These are phyloP conservation scores for Anarrhichthys ocellatus DNA, from an alignment of 2,113 vertebrate species.

Conservation along the genomic window DNA sequence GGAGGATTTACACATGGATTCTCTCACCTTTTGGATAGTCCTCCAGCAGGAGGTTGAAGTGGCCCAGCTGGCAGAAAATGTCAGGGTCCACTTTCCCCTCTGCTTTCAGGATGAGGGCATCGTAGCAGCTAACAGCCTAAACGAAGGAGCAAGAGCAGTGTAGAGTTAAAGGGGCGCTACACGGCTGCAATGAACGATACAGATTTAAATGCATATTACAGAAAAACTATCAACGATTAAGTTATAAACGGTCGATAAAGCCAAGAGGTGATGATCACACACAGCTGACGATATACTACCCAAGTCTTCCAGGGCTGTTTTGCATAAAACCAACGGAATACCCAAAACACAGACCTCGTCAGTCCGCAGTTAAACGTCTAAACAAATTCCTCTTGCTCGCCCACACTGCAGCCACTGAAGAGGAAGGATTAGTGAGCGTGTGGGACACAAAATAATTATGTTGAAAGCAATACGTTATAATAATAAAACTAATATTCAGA, in stretches of 20 bases:
- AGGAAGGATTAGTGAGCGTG: background rate
- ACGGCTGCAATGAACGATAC: background rate
- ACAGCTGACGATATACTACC: background rate
- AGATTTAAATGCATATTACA: background rate
- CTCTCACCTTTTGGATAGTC: conserved; percentile 98
- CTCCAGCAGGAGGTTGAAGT: conserved; percentile 99
- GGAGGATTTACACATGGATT: background rate
- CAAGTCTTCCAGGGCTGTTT: conserved; percentile 14
- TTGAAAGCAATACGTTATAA: background rate
- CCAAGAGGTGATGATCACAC: background rate
- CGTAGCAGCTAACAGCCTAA: conserved; percentile 96
- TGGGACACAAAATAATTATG: background rate
- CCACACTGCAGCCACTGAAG: background rate
- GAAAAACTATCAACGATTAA: background rate
- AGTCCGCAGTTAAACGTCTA: conserved; percentile 46
- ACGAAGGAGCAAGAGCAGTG: conserved; percentile 15
- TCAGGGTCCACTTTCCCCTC: conserved; percentile 99
- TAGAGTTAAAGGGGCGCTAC: background rate
- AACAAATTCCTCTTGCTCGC: conserved; percentile 44
- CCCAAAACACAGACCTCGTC: conserved; percentile 47
- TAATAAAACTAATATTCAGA: background rate
- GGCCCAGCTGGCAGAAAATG: conserved; percentile 99
- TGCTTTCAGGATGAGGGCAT: conserved; percentile 96
- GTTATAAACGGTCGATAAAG: background rate
- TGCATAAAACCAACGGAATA: conserved; percentile 42